Percentiles rank a stretch among this genome's conserved stretches.
Evolutionary conservation across 2,113 vertebrate genomes (phyloP).

Genomic region (Manacus vitellinus): DNA sequence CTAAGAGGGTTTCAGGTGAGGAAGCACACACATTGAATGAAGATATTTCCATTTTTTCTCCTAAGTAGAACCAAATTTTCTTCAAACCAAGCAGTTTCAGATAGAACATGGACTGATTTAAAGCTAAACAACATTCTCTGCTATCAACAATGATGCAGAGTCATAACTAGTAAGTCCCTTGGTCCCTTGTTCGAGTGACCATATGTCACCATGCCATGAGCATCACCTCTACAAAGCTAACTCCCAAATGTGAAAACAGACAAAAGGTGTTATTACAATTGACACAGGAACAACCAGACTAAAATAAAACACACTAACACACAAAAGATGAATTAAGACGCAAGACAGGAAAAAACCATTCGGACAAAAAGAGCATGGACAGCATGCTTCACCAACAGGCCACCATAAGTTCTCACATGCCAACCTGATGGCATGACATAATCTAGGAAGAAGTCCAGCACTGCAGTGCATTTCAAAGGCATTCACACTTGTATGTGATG

Average conservation of each 20-base stretch:
- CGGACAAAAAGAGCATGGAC: neutral
- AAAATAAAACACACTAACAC: neutral
- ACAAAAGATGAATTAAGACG: neutral
- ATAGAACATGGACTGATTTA: neutral
- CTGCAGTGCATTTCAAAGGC: neutral
- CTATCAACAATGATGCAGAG: neutral
- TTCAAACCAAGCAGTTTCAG: neutral
- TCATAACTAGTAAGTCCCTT: neutral
- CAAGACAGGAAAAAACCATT: neutral
- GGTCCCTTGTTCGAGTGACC: rapidly evolving
- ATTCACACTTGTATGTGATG: neutral
- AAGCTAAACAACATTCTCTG: neutral
- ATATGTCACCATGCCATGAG: neutral
- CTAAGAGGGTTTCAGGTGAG: conserved; percentile 23
- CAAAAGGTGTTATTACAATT: neutral
- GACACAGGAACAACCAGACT: neutral
- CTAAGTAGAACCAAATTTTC: neutral
- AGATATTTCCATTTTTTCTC: neutral
- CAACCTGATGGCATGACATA: neutral
- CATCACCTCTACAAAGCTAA: neutral
- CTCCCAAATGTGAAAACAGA: neutral
- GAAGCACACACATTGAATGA: conserved; percentile 20
- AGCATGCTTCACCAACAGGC: neutral
- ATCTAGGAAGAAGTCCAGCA: neutral
- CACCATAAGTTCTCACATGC: neutral